These are phyloP conservation scores for Hapalemur alaotrensis DNA, from an alignment of 2,797 vertebrate species.

Conservation along the genomic window DNA sequence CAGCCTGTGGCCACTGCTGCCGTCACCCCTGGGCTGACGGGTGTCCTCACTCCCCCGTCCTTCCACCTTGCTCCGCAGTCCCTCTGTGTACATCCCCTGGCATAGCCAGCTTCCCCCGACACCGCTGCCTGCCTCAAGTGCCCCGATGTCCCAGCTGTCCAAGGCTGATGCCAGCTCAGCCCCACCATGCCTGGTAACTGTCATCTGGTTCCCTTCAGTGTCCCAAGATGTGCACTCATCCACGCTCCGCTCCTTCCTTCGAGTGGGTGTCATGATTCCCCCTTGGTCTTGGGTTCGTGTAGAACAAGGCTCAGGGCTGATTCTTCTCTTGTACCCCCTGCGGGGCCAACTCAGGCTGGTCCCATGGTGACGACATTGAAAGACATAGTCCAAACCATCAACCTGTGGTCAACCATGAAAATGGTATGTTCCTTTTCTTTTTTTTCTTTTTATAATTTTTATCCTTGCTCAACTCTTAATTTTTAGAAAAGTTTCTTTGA, in stretches of 20 bases:
- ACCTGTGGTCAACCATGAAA: not conserved
- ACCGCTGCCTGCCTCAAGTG: too few relatives aligned
- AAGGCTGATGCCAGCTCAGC: not conserved
- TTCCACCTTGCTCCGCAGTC: not conserved
- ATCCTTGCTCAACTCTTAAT: not conserved
- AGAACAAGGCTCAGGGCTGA: not conserved
- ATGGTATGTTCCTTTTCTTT: not conserved
- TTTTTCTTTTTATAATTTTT: not conserved
- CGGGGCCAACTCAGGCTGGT: not conserved
- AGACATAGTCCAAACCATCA: not conserved
- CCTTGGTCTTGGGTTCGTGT: not conserved
- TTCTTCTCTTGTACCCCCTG: not conserved
- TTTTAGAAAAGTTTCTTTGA: not conserved
- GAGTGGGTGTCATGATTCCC: rapidly evolving
- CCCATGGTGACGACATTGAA: rapidly evolving
- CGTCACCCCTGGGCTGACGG: not conserved
- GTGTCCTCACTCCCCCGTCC: not conserved
- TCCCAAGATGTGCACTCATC: rapidly evolving
- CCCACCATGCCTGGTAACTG: too few relatives aligned
- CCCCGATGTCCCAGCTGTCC: not conserved
- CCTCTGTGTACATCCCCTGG: rapidly evolving
- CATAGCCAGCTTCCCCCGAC: too few relatives aligned
- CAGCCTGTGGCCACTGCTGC: rapidly evolving
- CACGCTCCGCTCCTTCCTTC: not conserved
- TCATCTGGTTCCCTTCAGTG: not conserved